Conservation (phyloP, 1,140 invertebrate species). For the Thaumetopoea pityocampa region DNA sequence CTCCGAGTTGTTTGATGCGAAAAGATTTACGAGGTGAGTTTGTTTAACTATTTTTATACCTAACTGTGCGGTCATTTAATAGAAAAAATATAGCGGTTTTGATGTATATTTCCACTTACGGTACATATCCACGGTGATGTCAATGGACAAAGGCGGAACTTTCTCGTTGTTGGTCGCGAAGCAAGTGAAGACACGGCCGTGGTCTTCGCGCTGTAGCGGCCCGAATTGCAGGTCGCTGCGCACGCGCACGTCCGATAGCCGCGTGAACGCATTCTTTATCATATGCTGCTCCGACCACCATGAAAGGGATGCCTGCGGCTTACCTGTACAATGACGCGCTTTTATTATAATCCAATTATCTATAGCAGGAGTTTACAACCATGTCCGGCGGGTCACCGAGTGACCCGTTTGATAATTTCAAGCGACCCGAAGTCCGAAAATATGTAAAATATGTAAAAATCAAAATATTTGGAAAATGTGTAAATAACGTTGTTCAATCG, state of each 20-base stretch:
- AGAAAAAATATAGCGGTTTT: background rate
- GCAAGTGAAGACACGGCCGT: constrained; percentile 52
- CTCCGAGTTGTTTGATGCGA: too few relatives aligned
- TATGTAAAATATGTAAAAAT: too few relatives aligned
- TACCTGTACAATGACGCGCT: too few relatives aligned
- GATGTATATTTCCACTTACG: constrained; percentile 43
- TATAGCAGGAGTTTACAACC: too few relatives aligned
- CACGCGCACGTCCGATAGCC: constrained; percentile 54
- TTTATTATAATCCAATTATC: too few relatives aligned
- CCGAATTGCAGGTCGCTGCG: constrained; percentile 54
- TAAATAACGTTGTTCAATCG: too few relatives aligned
- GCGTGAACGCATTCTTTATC: constrained; percentile 42
- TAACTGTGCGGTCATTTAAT: background rate
- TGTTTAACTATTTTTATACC: background rate
- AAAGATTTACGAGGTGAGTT: too few relatives aligned
- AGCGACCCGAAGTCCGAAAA: too few relatives aligned
- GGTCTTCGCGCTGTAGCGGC: constrained; percentile 50
- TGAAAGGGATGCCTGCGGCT: constrained; percentile 42
- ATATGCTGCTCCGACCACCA: constrained; percentile 49
- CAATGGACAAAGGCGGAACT: constrained; percentile 46
- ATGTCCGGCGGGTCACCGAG: too few relatives aligned
- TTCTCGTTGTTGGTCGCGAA: constrained; percentile 52
- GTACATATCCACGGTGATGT: constrained; percentile 57
- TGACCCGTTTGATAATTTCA: too few relatives aligned
- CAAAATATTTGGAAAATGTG: too few relatives aligned